Conservation (phyloP, 2,113 vertebrate species). For the Oreochromis aureus region DNA sequence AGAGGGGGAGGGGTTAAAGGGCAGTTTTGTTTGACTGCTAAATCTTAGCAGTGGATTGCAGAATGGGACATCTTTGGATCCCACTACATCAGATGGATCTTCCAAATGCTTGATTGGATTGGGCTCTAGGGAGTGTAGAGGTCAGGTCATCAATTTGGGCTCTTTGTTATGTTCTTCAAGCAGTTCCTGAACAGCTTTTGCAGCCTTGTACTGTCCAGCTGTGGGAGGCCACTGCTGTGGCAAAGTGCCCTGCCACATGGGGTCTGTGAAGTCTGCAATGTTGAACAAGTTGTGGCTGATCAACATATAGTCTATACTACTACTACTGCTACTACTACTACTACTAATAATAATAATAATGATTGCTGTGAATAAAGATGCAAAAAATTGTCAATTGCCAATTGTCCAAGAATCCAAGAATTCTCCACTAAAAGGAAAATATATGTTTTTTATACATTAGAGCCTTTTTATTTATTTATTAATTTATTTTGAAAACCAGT, state of each 20-base stretch:
- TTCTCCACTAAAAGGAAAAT: not conserved
- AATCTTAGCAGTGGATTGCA: not conserved
- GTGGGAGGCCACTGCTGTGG: too few relatives aligned
- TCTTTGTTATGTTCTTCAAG: not conserved
- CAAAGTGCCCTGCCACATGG: too few relatives aligned
- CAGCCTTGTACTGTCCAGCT: not conserved
- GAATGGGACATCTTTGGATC: not conserved
- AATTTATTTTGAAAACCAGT: not conserved
- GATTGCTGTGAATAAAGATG: too few relatives aligned
- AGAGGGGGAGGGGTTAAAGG: not conserved
- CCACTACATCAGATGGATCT: not conserved
- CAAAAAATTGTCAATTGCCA: not conserved
- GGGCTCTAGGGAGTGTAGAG: not conserved
- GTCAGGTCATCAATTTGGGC: not conserved
- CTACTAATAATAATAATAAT: too few relatives aligned
- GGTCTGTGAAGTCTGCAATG: too few relatives aligned
- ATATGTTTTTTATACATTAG: not conserved
- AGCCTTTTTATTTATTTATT: not conserved
- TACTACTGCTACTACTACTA: too few relatives aligned
- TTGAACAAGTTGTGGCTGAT: too few relatives aligned
- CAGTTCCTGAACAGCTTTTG: not conserved
- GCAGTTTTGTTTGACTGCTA: not conserved
- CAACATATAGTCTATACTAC: too few relatives aligned
- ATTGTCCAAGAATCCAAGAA: not conserved
- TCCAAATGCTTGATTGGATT: not conserved